These are phyloP conservation scores for Chloebia gouldiae DNA, from an alignment of 2,113 vertebrate genomes.

Conservation along the genomic window DNA sequence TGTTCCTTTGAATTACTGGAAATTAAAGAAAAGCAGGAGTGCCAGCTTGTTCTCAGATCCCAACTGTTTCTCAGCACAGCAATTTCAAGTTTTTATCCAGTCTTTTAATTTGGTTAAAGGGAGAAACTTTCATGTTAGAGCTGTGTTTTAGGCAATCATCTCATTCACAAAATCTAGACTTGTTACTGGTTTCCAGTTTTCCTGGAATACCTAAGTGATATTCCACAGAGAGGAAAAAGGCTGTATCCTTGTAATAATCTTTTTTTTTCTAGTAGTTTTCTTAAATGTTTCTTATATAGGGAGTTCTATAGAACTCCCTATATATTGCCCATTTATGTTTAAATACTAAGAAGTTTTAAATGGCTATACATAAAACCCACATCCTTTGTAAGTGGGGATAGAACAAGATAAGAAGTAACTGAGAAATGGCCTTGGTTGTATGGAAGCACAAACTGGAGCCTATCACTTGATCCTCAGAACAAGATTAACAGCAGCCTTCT, in stretches of 20 bases:
- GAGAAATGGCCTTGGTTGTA: neutral
- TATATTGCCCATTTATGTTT: neutral
- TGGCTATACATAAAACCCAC: neutral
- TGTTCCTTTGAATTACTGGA: conserved; percentile 42
- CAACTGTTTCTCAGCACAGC: neutral
- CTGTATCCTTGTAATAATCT: neutral
- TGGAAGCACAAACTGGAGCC: neutral
- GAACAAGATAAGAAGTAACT: neutral
- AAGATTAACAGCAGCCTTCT: neutral
- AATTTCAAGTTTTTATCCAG: neutral
- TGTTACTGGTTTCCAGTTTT: neutral
- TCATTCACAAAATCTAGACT: neutral
- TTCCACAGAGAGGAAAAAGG: neutral
- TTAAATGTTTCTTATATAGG: neutral
- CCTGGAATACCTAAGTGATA: neutral
- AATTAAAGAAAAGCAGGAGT: neutral
- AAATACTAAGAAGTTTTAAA: neutral
- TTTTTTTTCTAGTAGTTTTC: neutral
- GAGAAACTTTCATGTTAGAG: neutral
- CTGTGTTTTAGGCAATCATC: neutral
- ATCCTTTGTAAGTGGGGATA: neutral
- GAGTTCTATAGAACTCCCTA: neutral
- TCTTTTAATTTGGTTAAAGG: neutral
- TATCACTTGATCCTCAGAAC: neutral
- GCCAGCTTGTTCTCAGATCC: neutral